phyloP scores from a whole-genome alignment of 2,113 vertebrate species.

The Festucalex cinctus region DNA sequence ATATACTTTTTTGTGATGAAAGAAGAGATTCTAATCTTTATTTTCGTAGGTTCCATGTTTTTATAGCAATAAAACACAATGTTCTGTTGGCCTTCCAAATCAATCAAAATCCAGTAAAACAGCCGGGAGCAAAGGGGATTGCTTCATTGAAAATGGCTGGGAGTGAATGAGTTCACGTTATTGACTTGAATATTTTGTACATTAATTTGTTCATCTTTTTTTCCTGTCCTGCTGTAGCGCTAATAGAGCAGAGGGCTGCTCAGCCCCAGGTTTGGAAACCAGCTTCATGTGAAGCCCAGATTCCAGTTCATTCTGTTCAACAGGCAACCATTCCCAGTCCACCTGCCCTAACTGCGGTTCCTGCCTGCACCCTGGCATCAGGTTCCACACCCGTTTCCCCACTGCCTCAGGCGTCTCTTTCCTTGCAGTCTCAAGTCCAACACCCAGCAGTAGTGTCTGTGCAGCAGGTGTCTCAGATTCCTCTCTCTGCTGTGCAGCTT shows the following conservation, averaged over 20 bases:
- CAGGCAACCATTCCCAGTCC: slow-evolving; percentile 51
- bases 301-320: slow-evolving; percentile 55
- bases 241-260: slow-evolving; percentile 50
- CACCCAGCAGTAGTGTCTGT: slow-evolving; percentile 33
- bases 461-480: slow-evolving; percentile 56
- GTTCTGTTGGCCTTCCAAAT: too few relatives aligned
- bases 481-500: slow-evolving; percentile 65
- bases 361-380: slow-evolving; percentile 11
- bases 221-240: slow-evolving; percentile 32
- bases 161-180: too few relatives aligned
- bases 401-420: slow-evolving; percentile 40
- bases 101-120: too few relatives aligned
- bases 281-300: slow-evolving; percentile 37
- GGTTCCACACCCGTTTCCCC: slow-evolving; percentile 26
- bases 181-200: neutral
- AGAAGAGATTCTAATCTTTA: too few relatives aligned
- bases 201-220: neutral
- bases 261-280: slow-evolving; percentile 57
- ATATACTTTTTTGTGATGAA: too few relatives aligned
- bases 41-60: too few relatives aligned
- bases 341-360: slow-evolving; percentile 16
- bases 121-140: too few relatives aligned
- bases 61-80: too few relatives aligned
- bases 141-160: too few relatives aligned
- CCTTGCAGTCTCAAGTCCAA: slow-evolving; percentile 52